Evolutionary conservation across 1,140 invertebrate genomes (phyloP).

Genomic region (Drosophila obscura): DNA sequence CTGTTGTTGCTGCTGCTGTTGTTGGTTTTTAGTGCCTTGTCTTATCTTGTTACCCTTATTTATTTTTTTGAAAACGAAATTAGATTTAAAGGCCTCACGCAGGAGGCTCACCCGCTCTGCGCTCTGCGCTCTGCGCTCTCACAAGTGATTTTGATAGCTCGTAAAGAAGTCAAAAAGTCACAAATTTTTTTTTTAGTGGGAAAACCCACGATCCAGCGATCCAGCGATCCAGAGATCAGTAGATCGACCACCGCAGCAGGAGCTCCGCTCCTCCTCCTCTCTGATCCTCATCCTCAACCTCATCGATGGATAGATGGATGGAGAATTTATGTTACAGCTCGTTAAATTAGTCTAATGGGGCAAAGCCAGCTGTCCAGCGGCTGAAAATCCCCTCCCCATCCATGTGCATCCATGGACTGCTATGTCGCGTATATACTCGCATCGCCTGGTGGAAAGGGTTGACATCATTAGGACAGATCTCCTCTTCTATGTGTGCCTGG

Average conservation of each 20-base stretch:
- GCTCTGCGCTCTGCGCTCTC: too few species aligned
- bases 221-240: conserved; percentile 8
- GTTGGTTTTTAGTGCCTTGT: conserved; percentile 53
- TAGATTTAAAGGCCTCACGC: conserved; percentile 71
- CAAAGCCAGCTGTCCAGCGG: conserved; percentile 52
- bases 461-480: conserved; percentile 61
- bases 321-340: conserved; percentile 77
- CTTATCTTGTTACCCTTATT: conserved; percentile 77
- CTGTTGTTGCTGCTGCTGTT: conserved; percentile 32
- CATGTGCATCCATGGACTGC: neutral
- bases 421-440: neutral
- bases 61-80: conserved; percentile 74
- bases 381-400: neutral
- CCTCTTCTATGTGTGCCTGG: neutral
- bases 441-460: conserved; percentile 27
- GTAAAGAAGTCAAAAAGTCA: conserved; percentile 77
- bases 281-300: too few species aligned
- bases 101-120: conserved; percentile 32
- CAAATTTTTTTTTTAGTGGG: conserved; percentile 54
- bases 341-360: conserved; percentile 79
- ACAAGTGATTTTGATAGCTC: conserved; percentile 81
- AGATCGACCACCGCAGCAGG: conserved; percentile 72
- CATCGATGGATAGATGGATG: conserved; percentile 39
- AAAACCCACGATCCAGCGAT: conserved; percentile 44
- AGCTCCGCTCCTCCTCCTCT: conserved; percentile 19